Evolutionary conservation across 2,113 vertebrate species (phyloP).

Genomic region (Bubo blakistoni): DNA sequence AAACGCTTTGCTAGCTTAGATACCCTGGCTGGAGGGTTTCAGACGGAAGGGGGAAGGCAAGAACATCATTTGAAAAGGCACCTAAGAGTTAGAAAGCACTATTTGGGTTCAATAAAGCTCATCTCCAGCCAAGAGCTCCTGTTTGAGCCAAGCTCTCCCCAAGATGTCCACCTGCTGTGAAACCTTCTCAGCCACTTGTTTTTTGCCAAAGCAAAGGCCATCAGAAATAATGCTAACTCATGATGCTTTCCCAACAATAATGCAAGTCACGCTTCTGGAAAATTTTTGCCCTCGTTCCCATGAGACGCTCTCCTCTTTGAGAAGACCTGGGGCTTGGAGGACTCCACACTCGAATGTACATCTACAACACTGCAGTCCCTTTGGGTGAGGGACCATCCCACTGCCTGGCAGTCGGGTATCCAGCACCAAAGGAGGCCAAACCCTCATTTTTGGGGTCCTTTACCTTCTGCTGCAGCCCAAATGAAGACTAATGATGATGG

Average conservation of each 20-base stretch:
- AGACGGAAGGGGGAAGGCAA: not conserved
- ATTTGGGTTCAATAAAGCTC: not conserved
- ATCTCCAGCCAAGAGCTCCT: not conserved
- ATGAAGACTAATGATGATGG: not conserved
- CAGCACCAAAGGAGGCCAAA: not conserved
- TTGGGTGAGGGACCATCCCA: not conserved
- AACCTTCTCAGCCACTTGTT: not conserved
- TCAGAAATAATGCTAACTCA: rapidly evolving
- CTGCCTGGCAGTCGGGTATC: not conserved
- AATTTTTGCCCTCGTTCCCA: not conserved
- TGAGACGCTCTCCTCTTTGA: rapidly evolving
- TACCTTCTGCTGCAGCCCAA: not conserved
- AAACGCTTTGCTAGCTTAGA: not conserved
- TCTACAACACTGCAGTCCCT: not conserved
- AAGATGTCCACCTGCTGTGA: not conserved
- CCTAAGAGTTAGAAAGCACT: not conserved
- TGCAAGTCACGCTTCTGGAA: not conserved
- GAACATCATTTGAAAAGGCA: not conserved
- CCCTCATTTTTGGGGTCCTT: not conserved
- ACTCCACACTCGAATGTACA: rapidly evolving
- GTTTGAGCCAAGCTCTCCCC: not conserved
- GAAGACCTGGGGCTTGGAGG: not conserved
- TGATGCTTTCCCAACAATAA: not conserved
- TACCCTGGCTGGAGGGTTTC: not conserved
- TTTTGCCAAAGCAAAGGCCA: not conserved